Percentiles rank a stretch among this genome's conserved stretches.
These are phyloP conservation scores for Rhipidura dahli DNA, from an alignment of 2,113 vertebrate species.

Conservation along the genomic window DNA sequence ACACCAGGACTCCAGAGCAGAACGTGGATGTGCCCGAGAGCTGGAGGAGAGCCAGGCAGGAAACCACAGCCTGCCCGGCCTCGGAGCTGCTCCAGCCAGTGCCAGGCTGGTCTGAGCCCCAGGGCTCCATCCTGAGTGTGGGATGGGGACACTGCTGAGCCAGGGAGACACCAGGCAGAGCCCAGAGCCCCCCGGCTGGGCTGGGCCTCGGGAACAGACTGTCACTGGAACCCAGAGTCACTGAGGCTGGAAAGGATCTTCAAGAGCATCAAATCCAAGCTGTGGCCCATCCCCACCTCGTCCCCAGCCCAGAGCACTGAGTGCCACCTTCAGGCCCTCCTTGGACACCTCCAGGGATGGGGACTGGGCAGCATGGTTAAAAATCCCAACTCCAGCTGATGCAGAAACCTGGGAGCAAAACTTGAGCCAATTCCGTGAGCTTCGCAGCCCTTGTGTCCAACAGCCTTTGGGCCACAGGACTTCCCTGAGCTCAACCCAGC, in stretches of 20 bases:
- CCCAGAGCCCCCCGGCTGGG: neutral
- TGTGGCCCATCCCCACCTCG: no score
- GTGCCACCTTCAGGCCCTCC: neutral
- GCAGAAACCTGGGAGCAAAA: neutral
- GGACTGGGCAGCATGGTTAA: neutral
- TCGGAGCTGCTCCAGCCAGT: rapidly evolving
- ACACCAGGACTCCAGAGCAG: neutral
- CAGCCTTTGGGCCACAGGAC: neutral
- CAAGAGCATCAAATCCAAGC: rapidly evolving
- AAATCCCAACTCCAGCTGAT: neutral
- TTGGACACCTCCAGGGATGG: neutral
- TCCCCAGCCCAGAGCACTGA: neutral
- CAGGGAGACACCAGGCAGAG: neutral
- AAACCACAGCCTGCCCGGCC: neutral
- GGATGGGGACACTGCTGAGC: neutral
- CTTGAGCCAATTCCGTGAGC: neutral
- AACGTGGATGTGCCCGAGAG: neutral
- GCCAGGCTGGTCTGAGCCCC: neutral
- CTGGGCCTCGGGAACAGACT: neutral
- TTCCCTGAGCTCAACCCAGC: neutral
- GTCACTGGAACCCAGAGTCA: neutral
- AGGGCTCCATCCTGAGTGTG: neutral
- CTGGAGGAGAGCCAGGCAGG: neutral
- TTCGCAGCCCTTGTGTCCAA: neutral
- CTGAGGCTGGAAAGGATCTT: neutral